These are phyloP conservation scores for Oscheius onirici DNA, from an alignment of 2,888 invertebrate species.

Conservation along the genomic window DNA sequence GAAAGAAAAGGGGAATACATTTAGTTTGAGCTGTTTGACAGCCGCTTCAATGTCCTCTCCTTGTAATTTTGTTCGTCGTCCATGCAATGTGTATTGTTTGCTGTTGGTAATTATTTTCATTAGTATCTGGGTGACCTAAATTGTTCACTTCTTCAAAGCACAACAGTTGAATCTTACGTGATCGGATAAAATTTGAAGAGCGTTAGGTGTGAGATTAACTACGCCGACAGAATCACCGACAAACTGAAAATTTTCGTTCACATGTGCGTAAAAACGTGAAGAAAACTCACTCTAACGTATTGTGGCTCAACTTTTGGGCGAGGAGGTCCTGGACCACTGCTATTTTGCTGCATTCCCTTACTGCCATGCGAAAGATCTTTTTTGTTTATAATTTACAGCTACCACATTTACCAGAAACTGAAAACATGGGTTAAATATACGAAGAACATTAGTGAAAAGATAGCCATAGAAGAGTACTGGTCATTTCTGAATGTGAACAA, in stretches of 20 bases:
- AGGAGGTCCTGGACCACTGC: slow-evolving; percentile 14
- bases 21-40: slow-evolving; percentile 19
- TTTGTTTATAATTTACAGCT: background rate
- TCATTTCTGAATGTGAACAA: background rate
- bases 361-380: slow-evolving; percentile 3
- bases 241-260: slow-evolving; percentile 38
- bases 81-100: slow-evolving; percentile 45
- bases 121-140: slow-evolving; percentile 35
- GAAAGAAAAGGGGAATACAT: slow-evolving; percentile 3
- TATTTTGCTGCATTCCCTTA: slow-evolving; percentile 29
- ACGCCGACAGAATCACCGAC: slow-evolving; percentile 46
- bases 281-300: slow-evolving; percentile 25
- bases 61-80: slow-evolving; percentile 41
- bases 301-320: slow-evolving; percentile 31
- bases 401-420: slow-evolving; percentile 7
- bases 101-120: slow-evolving; percentile 41
- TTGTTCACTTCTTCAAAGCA: background rate
- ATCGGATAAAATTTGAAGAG: slow-evolving; percentile 33
- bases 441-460: background rate
- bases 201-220: slow-evolving; percentile 36
- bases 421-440: too few species aligned
- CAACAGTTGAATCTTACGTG: slow-evolving; percentile 23
- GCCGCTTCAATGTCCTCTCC: slow-evolving; percentile 41
- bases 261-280: background rate
- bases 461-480: background rate